Evolutionary conservation across 2,113 vertebrate genomes (phyloP).

Genomic region (Sprattus sprattus): DNA sequence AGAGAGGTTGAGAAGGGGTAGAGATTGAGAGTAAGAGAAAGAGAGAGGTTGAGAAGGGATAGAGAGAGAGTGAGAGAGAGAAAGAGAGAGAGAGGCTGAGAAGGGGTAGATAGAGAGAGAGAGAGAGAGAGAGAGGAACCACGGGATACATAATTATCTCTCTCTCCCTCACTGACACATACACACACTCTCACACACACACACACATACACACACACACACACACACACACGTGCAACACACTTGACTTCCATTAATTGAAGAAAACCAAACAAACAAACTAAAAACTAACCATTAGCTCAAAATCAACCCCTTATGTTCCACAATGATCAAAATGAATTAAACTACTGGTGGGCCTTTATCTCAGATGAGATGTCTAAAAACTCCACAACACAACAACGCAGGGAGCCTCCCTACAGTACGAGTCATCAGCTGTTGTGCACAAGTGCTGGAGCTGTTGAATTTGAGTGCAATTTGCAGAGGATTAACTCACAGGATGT

Average conservation of each 20-base stretch:
- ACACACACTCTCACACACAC: constrained; percentile 17
- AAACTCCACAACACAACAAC: not conserved
- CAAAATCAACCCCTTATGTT: not conserved
- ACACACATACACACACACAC: constrained; percentile 25
- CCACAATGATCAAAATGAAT: not conserved
- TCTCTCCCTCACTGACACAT: not conserved
- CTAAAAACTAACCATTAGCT: not conserved
- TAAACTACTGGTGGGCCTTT: not conserved
- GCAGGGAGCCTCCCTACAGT: not conserved
- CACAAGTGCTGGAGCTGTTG: constrained; percentile 47
- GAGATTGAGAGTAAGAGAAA: constrained; percentile 25
- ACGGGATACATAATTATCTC: not conserved
- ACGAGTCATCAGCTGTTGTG: not conserved
- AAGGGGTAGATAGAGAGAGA: constrained; percentile 25
- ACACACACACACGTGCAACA: constrained; percentile 34
- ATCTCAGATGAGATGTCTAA: not conserved
- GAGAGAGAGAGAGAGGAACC: not conserved
- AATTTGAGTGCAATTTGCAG: constrained; percentile 41
- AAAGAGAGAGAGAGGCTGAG: constrained; percentile 54
- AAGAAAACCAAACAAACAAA: not conserved
- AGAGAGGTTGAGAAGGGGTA: constrained; percentile 51
- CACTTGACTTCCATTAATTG: not conserved
- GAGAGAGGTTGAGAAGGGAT: constrained; percentile 41
- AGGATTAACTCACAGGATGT: constrained; percentile 40
- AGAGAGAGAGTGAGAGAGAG: constrained; percentile 1